Evolutionary conservation across 2,113 vertebrate species (phyloP).

Genomic region (Hylia prasina): DNA sequence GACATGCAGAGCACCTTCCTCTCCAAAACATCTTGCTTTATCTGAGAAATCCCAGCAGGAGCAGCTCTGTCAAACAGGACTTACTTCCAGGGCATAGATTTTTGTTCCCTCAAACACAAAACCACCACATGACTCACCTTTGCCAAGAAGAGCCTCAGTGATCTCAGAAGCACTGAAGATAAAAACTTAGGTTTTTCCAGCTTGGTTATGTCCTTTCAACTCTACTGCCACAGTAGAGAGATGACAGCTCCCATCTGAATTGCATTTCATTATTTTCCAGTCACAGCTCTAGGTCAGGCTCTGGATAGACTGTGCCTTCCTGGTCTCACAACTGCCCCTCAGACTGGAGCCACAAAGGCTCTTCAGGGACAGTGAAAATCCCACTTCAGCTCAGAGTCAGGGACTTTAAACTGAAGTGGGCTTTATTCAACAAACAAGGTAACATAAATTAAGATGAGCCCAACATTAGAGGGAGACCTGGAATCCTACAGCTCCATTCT

Average conservation of each 20-base stretch:
- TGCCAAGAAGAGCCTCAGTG: neutral
- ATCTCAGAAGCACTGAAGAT: neutral
- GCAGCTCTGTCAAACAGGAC: neutral
- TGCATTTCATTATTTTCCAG: neutral
- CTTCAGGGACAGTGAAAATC: neutral
- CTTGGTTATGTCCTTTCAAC: neutral
- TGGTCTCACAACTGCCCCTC: neutral
- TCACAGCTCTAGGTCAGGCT: neutral
- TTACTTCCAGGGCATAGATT: neutral
- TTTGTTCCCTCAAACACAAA: neutral
- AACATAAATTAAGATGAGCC: neutral
- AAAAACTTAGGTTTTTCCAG: neutral
- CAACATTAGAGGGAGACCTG: neutral
- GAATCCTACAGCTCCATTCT: neutral
- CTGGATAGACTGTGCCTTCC: neutral
- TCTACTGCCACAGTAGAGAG: neutral
- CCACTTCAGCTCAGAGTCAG: neutral
- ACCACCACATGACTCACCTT: neutral
- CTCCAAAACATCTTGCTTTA: neutral
- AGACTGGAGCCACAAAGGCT: accelerated
- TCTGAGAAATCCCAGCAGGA: neutral
- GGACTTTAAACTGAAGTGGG: neutral
- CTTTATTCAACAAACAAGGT: neutral
- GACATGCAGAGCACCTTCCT: accelerated
- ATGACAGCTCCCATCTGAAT: neutral